Base-by-base conservation (phyloP, 2,113 vertebrate species). In the Phaetusa simplex region DNA sequence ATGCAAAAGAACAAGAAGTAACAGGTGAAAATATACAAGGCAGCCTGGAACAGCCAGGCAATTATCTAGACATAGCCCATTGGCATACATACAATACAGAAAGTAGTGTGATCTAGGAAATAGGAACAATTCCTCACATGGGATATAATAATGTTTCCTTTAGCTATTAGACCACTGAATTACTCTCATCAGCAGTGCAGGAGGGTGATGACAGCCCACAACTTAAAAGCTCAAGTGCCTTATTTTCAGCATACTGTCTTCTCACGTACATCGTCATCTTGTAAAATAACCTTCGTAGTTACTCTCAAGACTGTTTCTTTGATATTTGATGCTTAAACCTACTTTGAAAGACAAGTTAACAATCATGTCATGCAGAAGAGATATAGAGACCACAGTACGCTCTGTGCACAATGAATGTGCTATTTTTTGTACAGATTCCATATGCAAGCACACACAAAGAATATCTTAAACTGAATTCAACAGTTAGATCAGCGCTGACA, bases 381-480 rank as follows among this genome's bases (percentile, higher is more conserved):
- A 64, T 55, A 58, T 5, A 42, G 22, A 42, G 34, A 43, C 30
- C 43, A 32, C 21, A 32, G 30, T 1, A 67, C 3, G 26, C 23
- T 64, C 55, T n/a, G 18, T 13, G 36, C 77, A 47, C 64, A 82
- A 27, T 1, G 3, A 74, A 59, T 12, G 4, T 0, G 0, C 11
- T 29, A 27, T 24, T 74, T 24, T 74, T 78, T 32, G 50, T 45
- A 82, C 22, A 64, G 50, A 65, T 11, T 84, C 38, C 59, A 84
- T 47, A 47, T 27, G 13, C 1, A 12, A 82, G 30, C 52, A 40
- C 32, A 52, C 38, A 32, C 38, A 30, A 22, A 38, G 49, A 49
- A 62, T 30, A 55, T 7, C 27, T 42, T 38, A 22, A 83, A 53
- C 14, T 9, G 17, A 92, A 85, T 14, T 34, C 3, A 5, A 32